Evolutionary conservation across 2,888 invertebrate species (phyloP), one percentile per base, ranked within the genome.

Genomic region (Troides helena): DNA sequence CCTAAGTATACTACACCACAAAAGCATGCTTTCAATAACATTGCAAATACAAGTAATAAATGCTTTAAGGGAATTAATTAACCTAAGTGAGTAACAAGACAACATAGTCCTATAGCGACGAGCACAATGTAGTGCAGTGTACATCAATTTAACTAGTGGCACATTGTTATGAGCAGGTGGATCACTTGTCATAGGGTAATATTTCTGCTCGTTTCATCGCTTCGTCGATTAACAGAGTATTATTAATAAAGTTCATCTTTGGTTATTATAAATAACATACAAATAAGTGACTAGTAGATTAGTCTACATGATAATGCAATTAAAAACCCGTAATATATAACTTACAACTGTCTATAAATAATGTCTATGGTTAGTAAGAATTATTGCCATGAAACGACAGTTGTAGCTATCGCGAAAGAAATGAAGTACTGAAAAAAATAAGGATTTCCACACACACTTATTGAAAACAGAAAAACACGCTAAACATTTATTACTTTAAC

Each of bases 271-370:
- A 70, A 59, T 25, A 69, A 62, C 60, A 62, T 50, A 65, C 68
- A n/a, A 62, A 65, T 70, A 69, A 75, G 71, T 14, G 77, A 78
- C 78, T 78, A 78, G 78, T 74, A 76, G 77, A 78, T 77, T 73
- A 75, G 79, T 76, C 74, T 79, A 76, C 71, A 73, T 85, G 85
- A 85, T 87, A 73, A 85, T 86, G 85, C 85, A 72, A 75, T 78
- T 71, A 59, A 81, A 12, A 62, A 17, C 21, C 23, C 73, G 76
- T 77, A 71, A 75, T 74, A 76, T 71, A 65, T 23, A 62, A 68
- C 67, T 68, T 69, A 80, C 81, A 79, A 81, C 84, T 81, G 82
- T 80, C 84, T 83, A 76, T 82, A 81, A 84, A 78, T 72, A 74
- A 78, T 63, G 67, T 61, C 66, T 69, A 61, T 65, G 66, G 70